Conservation (phyloP, 2,113 vertebrate species). For the Andinoacara biseriatus region DNA sequence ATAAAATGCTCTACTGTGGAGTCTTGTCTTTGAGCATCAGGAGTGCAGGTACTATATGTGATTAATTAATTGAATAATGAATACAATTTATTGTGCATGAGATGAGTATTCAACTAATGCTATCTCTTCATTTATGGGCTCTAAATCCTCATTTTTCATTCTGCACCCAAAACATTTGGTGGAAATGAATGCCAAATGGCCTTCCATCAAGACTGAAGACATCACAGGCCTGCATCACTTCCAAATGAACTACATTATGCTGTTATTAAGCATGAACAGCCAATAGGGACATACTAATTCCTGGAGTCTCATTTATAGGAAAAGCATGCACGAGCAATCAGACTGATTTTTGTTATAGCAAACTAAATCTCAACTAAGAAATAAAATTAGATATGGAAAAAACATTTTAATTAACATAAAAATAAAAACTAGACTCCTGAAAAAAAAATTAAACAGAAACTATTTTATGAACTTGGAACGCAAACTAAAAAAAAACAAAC, state of each 20-base stretch:
- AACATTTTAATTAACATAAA: background rate
- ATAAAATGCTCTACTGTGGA: background rate
- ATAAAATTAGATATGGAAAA: background rate
- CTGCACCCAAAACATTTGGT: constrained; percentile 40
- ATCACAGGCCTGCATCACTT: constrained; percentile 2
- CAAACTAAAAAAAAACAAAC: background rate
- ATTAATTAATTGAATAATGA: background rate
- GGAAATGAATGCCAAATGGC: constrained; percentile 40
- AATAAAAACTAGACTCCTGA: fast-evolving
- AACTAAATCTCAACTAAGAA: background rate
- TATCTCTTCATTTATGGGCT: constrained; percentile 8
- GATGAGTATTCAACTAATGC: background rate
- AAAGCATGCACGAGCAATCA: background rate
- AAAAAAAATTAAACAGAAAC: background rate
- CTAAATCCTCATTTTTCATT: constrained; percentile 11
- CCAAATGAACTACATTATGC: constrained; percentile 9
- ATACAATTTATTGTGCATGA: background rate
- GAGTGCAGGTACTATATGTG: background rate
- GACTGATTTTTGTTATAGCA: background rate
- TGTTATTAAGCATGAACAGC: background rate
- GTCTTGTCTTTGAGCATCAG: background rate
- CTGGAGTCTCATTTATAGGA: background rate
- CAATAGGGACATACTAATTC: background rate
- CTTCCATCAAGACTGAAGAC: constrained; percentile 5
- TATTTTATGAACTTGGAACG: background rate